Evolutionary conservation across 2,113 vertebrate genomes (phyloP), one percentile per base, ranked within the genome.

Genomic region (Hippocampus comes): DNA sequence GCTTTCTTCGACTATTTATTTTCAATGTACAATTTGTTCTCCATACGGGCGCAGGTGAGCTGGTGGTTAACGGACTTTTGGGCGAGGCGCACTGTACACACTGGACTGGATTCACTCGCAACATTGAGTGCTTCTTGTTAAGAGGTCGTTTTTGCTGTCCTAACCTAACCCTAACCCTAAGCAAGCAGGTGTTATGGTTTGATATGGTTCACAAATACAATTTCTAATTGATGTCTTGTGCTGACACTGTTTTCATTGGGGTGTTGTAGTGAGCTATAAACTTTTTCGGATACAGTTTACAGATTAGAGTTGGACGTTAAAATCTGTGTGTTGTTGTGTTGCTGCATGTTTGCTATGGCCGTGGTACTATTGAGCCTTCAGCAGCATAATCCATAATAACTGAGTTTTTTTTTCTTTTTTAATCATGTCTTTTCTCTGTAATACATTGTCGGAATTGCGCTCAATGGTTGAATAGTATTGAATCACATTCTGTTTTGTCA

Each of bases 401-500:
- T 77, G 23, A 21, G 21, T 23, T 55, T 46, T 85, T 72, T 43
- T 41, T 12, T 77, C 2, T 2, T 30, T n/a, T 15, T 46, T 25
- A 67, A 67, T 71, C 60, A 55, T 64, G 68, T 76, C 46, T 70
- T 70, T 63, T 71, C 70, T 76, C 23, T 10, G 15, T 41, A 55
- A 61, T 57, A 74, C 67, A 68, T 75, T 78, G 76, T 81, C 75
- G 68, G 72, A 23, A 53, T 68, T 57, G 64, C 63, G 72, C 55
- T 57, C 27, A 23, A 48, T 67, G 60, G 30, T 34, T 72, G 79
- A 75, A 68, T 65, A 63, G 63, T 70, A 41, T 66, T 64, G 61
- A 82, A 82, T 73, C 72, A 73, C 67, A 77, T 79, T 66, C 60
- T 65, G 68, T 70, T 82, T 60, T 71, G 82, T 78, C 78, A 55